Evolutionary conservation across 1,140 invertebrate genomes (phyloP).

Genomic region (Cheumatopsyche charites): DNA sequence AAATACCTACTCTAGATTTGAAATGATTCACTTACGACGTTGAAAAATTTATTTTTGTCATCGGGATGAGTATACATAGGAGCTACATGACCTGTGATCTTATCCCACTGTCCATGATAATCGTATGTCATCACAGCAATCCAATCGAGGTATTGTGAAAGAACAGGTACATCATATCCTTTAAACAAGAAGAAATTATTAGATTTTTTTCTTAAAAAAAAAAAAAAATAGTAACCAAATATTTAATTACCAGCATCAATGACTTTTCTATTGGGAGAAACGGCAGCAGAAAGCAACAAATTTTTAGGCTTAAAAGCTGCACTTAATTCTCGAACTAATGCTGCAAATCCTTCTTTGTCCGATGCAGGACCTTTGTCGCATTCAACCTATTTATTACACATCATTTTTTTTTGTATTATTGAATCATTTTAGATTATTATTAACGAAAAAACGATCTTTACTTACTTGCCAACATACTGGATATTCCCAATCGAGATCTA

Average conservation of each 20-base stretch:
- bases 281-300: conserved; percentile 78
- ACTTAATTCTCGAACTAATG: conserved; percentile 73
- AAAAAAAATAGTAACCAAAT: too few relatives aligned
- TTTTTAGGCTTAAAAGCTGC: conserved; percentile 72
- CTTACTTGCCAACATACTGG: conserved; percentile 91
- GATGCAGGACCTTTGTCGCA: conserved; percentile 76
- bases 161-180: conserved; percentile 76
- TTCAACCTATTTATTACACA: conserved; percentile 72
- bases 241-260: conserved; percentile 69
- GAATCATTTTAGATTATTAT: not conserved
- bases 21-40: conserved; percentile 64
- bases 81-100: conserved; percentile 85
- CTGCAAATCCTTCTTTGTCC: conserved; percentile 77
- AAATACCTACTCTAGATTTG: conserved; percentile 4
- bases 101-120: conserved; percentile 90
- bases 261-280: conserved; percentile 82
- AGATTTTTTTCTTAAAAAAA: not conserved
- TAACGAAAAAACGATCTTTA: conserved; percentile 53
- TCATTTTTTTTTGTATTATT: conserved; percentile 14
- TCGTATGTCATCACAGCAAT: conserved; percentile 92
- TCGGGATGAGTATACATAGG: conserved; percentile 78
- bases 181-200: not conserved
- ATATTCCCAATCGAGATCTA: conserved; percentile 92
- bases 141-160: conserved; percentile 80
- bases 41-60: conserved; percentile 77